Percentiles rank a stretch among this genome's conserved stretches.
phyloP scores from a whole-genome alignment of 2,888 invertebrate genomes.

The Eilema caniola region DNA sequence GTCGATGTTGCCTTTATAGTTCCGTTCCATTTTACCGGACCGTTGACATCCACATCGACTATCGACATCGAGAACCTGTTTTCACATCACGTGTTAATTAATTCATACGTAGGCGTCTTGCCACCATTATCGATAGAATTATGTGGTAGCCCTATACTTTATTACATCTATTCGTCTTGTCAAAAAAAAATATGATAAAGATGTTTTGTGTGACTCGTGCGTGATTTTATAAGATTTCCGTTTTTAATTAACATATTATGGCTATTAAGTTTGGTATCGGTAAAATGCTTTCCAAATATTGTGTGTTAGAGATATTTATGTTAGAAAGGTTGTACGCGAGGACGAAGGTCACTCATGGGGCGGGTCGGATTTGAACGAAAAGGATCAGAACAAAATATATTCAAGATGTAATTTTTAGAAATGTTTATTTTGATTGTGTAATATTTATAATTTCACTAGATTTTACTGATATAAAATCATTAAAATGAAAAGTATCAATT shows the following conservation, averaged over 20 bases:
- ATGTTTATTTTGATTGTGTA: neutral
- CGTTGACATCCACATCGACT: constrained; percentile 60
- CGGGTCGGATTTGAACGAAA: constrained; percentile 5
- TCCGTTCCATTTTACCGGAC: constrained; percentile 76
- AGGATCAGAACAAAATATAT: neutral
- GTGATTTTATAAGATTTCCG: constrained; percentile 62
- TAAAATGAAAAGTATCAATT: neutral
- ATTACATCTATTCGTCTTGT: constrained; percentile 74
- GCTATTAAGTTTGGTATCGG: constrained; percentile 50
- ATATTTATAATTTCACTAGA: neutral
- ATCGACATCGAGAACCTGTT: constrained; percentile 77
- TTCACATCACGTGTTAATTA: constrained; percentile 82
- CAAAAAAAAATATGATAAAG: constrained; percentile 74
- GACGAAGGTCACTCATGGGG: constrained; percentile 11
- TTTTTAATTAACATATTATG: constrained; percentile 61
- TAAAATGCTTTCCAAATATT: constrained; percentile 54
- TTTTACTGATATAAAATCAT: neutral
- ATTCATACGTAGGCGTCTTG: constrained; percentile 81
- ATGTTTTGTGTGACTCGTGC: constrained; percentile 63
- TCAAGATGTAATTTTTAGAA: neutral
- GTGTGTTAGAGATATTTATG: constrained; percentile 44
- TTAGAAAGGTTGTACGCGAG: constrained; percentile 26
- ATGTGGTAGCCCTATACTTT: constrained; percentile 83
- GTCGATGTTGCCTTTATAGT: constrained; percentile 74
- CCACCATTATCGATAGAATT: constrained; percentile 81